Percentiles rank a stretch among this genome's conserved stretches.
Evolutionary conservation across 2,113 vertebrate genomes (phyloP).

Genomic region (Romanogobio albipinnatus): DNA sequence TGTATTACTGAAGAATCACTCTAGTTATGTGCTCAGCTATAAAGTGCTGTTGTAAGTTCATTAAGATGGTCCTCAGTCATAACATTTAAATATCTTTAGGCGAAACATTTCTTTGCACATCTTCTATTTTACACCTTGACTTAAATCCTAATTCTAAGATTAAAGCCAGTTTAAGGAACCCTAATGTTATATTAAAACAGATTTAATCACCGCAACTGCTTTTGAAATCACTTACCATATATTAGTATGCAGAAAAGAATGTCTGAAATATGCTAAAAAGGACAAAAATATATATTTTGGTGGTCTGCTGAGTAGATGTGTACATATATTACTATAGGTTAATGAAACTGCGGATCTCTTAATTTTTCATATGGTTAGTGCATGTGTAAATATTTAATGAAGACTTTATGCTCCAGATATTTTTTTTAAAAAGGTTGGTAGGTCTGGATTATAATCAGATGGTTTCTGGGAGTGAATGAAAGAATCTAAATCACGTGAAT

Average conservation of each 20-base stretch:
- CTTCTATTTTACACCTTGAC: slow-evolving; percentile 67
- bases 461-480: slow-evolving; percentile 55
- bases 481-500: slow-evolving; percentile 21
- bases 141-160: slow-evolving; percentile 74
- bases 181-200: slow-evolving; percentile 80
- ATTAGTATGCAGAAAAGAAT: slow-evolving; percentile 75
- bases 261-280: slow-evolving; percentile 74
- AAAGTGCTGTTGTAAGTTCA: slow-evolving; percentile 61
- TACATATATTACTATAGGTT: slow-evolving; percentile 78
- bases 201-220: slow-evolving; percentile 72
- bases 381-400: slow-evolving; percentile 81
- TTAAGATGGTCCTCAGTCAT: slow-evolving; percentile 66
- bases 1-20: slow-evolving; percentile 37
- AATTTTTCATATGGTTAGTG: slow-evolving; percentile 79
- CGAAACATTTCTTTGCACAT: slow-evolving; percentile 58
- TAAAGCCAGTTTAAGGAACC: slow-evolving; percentile 77
- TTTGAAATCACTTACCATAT: slow-evolving; percentile 70
- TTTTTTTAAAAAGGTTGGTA: slow-evolving; percentile 80
- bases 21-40: slow-evolving; percentile 39
- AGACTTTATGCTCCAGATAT: slow-evolving; percentile 77
- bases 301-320: slow-evolving; percentile 65
- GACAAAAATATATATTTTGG: slow-evolving; percentile 56
- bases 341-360: slow-evolving; percentile 78
- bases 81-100: slow-evolving; percentile 72
- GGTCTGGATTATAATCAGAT: slow-evolving; percentile 70